phyloP scores from a whole-genome alignment of 2,888 invertebrate genomes.

The Leptinotarsa rubiginosa region DNA sequence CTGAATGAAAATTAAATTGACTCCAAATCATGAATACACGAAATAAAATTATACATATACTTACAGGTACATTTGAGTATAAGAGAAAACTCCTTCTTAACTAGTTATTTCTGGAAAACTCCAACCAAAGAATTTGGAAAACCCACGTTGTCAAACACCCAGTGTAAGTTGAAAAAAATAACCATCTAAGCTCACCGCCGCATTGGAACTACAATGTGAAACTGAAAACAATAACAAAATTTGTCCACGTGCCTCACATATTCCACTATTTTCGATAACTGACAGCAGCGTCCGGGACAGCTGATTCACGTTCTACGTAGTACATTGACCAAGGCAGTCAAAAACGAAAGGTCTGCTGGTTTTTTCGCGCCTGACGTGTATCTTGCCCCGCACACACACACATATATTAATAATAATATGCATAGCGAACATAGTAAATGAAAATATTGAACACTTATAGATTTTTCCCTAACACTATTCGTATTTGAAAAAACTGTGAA shows the following conservation, averaged over 20 bases:
- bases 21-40: no score
- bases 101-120: not conserved
- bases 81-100: no score
- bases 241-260: constrained; percentile 10
- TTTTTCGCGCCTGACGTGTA: not conserved
- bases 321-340: not conserved
- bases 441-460: no score
- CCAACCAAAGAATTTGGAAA: not conserved
- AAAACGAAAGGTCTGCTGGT: not conserved
- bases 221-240: constrained; percentile 10
- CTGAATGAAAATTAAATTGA: no score
- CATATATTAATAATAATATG: not conserved
- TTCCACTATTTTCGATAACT: constrained; percentile 1
- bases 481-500: no score
- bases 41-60: no score
- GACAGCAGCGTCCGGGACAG: not conserved
- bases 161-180: no score
- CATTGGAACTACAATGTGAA: constrained; percentile 4
- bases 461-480: no score
- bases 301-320: constrained; percentile 8
- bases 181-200: not conserved
- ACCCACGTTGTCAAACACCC: no score
- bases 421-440: not conserved
- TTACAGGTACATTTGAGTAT: no score
- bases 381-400: not conserved